These are phyloP conservation scores for Petrosia ficiformis DNA, from an alignment of 37 sponge, comb jelly and placozoan genomes.

Conservation along the genomic window DNA sequence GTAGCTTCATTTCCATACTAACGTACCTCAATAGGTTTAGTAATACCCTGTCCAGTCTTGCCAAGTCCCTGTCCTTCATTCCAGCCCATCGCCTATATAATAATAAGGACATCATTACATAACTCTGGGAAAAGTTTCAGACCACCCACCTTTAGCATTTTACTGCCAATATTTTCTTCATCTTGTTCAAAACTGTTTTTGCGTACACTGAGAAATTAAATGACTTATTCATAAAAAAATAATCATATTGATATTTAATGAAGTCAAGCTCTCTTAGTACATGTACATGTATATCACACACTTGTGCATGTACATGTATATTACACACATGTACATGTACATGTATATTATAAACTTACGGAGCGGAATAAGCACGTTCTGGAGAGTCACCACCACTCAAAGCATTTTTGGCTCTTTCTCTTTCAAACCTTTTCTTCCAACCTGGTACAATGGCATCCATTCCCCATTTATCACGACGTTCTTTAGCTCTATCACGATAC, in stretches of 20 bases:
- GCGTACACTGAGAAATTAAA: neutral
- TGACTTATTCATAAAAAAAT: neutral
- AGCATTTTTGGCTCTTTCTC: slow-evolving; percentile 33
- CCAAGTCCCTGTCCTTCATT: slow-evolving; percentile 81
- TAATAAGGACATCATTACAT: neutral
- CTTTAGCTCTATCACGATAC: slow-evolving; percentile 89
- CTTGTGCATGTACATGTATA: neutral
- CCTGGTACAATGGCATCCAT: slow-evolving; percentile 68
- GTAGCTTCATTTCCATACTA: neutral
- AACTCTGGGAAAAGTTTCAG: too few relatives aligned
- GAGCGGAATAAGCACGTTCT: neutral
- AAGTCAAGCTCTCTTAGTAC: too few relatives aligned
- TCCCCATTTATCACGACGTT: slow-evolving; percentile 79
- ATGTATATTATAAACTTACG: slow-evolving; percentile 13
- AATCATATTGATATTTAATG: too few relatives aligned
- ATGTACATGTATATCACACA: too few relatives aligned
- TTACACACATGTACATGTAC: neutral
- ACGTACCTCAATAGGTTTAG: slow-evolving; percentile 64
- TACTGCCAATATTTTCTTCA: slow-evolving; percentile 64
- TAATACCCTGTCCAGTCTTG: slow-evolving; percentile 70
- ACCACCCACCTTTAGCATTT: slow-evolving; percentile 58
- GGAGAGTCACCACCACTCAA: neutral
- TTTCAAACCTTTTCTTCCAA: slow-evolving; percentile 74
- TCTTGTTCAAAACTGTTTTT: slow-evolving; percentile 57
- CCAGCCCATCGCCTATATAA: slow-evolving; percentile 84